A percentile compares a stretch with the other conserved stretches of the same genome.
Conservation (phyloP, 1,140 invertebrate genomes). For the Pemphigus obesinymphae region DNA sequence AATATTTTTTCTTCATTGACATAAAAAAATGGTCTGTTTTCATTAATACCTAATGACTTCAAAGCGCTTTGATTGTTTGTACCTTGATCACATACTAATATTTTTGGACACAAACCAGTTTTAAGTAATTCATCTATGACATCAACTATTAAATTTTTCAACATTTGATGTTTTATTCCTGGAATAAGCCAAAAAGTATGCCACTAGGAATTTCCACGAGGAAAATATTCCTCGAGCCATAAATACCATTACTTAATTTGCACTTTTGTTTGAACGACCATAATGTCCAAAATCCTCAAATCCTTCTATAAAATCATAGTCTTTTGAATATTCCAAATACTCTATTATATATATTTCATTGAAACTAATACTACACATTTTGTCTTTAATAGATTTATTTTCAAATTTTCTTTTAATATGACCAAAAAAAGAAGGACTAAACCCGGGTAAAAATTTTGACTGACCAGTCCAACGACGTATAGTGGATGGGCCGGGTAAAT, state of each 20-base stretch:
- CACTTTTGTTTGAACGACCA: background rate
- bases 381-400: background rate
- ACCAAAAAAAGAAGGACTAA: background rate
- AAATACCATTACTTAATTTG: background rate
- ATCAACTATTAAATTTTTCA: background rate
- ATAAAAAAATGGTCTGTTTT: background rate
- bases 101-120: background rate
- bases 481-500: background rate
- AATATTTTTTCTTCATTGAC: constrained; percentile 4
- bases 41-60: background rate
- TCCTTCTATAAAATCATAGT: background rate
- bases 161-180: background rate
- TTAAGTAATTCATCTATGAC: background rate
- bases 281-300: constrained; percentile 9
- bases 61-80: background rate
- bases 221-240: background rate
- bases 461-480: background rate
- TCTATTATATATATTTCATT: background rate
- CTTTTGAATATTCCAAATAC: constrained; percentile 1
- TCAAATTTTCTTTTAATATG: background rate
- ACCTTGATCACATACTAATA: background rate
- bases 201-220: background rate
- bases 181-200: background rate
- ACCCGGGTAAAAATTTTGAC: background rate
- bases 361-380: background rate